These are phyloP conservation scores for Megaceryle alcyon DNA, from an alignment of 2,797 vertebrate species.

Conservation along the genomic window DNA sequence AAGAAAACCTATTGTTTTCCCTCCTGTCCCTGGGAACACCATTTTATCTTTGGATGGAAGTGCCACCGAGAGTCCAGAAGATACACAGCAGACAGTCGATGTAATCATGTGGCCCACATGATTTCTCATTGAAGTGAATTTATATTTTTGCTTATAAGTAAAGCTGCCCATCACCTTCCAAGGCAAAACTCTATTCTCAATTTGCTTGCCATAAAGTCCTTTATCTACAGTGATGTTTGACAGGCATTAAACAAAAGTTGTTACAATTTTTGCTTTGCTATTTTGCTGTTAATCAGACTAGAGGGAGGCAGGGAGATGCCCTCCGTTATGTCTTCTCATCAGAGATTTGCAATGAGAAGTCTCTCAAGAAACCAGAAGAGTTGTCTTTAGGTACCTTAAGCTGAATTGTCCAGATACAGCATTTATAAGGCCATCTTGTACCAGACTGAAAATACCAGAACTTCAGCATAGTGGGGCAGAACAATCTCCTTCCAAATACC, in stretches of 20 bases:
- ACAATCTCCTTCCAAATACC: not conserved
- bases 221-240: not conserved
- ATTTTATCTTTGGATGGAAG: not conserved
- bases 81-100: not conserved
- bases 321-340: not conserved
- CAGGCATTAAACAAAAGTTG: not conserved
- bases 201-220: not conserved
- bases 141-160: not conserved
- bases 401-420: not conserved
- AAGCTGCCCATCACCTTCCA: not conserved
- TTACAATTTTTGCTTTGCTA: not conserved
- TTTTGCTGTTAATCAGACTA: not conserved
- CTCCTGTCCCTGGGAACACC: not conserved
- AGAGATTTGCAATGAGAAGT: not conserved
- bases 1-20: not conserved
- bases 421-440: not conserved
- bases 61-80: not conserved
- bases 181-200: not conserved
- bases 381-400: not conserved
- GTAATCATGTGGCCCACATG: not conserved
- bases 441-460: not conserved
- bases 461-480: not conserved
- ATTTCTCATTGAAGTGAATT: not conserved
- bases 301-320: not conserved
- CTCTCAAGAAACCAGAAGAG: not conserved